Evolutionary conservation across 2,888 invertebrate genomes (phyloP).

Genomic region (Digitonthophagus gazella): DNA sequence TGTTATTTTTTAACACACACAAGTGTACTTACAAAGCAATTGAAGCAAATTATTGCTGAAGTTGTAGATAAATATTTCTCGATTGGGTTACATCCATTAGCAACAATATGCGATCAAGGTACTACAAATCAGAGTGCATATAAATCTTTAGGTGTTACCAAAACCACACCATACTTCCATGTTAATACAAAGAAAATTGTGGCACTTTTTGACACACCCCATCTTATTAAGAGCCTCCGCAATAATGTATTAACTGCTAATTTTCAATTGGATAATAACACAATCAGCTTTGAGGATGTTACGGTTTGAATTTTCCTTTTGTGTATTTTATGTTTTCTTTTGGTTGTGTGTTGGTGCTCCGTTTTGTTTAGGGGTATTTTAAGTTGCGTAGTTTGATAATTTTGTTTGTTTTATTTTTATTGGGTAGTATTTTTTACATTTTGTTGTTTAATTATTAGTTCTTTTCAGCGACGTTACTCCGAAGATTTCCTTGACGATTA

Average conservation of each 20-base stretch:
- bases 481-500: too few species aligned
- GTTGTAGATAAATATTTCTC: constrained; percentile 13
- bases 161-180: constrained; percentile 6
- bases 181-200: constrained; percentile 11
- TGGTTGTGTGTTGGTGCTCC: too few species aligned
- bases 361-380: too few species aligned
- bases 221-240: constrained; percentile 18
- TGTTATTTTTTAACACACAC: constrained; percentile 18
- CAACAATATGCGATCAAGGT: constrained; percentile 22
- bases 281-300: constrained; percentile 18
- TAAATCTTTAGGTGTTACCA: neutral
- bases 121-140: constrained; percentile 18
- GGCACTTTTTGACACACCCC: constrained; percentile 19
- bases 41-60: constrained; percentile 1
- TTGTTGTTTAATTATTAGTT: too few species aligned
- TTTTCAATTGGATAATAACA: constrained; percentile 1
- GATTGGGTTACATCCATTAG: constrained; percentile 16
- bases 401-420: too few species aligned
- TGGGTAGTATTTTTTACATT: too few species aligned
- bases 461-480: too few species aligned
- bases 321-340: too few species aligned
- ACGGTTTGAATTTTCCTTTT: too few species aligned
- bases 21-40: constrained; percentile 11
- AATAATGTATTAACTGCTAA: constrained; percentile 15
- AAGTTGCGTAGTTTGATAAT: too few species aligned